These are phyloP conservation scores for Thalassoma bifasciatum DNA, from an alignment of 2,113 vertebrate species.

Conservation along the genomic window DNA sequence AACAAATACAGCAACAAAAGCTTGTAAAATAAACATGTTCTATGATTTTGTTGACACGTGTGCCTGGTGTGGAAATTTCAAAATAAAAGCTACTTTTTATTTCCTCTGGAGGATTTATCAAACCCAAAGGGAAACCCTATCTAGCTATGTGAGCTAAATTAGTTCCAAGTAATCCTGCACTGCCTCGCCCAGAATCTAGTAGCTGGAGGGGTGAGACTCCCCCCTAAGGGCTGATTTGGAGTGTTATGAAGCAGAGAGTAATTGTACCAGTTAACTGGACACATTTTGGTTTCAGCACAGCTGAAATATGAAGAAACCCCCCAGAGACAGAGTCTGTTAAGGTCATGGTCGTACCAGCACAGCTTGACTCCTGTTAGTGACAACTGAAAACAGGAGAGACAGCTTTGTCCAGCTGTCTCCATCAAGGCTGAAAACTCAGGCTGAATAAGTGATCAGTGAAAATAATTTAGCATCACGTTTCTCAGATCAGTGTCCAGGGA, in stretches of 20 bases:
- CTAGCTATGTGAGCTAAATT: constrained; percentile 61
- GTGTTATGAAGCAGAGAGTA: background rate
- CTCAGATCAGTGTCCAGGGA: constrained; percentile 38
- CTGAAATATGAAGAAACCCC: background rate
- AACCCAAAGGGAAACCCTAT: constrained; percentile 64
- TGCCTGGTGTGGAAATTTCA: constrained; percentile 29
- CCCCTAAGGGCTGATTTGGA: constrained; percentile 11
- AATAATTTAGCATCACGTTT: constrained; percentile 7
- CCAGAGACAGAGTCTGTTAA: constrained; percentile 1
- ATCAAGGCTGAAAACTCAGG: background rate
- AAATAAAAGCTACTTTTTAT: constrained; percentile 43
- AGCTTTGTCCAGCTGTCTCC: constrained; percentile 12
- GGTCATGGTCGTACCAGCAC: constrained; percentile 19
- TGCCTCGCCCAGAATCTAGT: constrained; percentile 4
- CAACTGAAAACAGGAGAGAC: constrained; percentile 5
- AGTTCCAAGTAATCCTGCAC: constrained; percentile 61
- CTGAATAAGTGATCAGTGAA: background rate
- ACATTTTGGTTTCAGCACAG: background rate
- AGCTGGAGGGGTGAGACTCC: constrained; percentile 24
- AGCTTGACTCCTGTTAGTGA: constrained; percentile 17
- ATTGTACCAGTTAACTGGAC: constrained; percentile 3
- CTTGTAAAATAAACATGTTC: constrained; percentile 52
- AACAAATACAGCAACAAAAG: constrained; percentile 43
- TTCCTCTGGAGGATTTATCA: constrained; percentile 44
- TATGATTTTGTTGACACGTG: constrained; percentile 56